Percentiles rank a stretch among this genome's conserved stretches.
phyloP scores from a whole-genome alignment of 2,113 vertebrate genomes.

The Potamarius usumacintae region DNA sequence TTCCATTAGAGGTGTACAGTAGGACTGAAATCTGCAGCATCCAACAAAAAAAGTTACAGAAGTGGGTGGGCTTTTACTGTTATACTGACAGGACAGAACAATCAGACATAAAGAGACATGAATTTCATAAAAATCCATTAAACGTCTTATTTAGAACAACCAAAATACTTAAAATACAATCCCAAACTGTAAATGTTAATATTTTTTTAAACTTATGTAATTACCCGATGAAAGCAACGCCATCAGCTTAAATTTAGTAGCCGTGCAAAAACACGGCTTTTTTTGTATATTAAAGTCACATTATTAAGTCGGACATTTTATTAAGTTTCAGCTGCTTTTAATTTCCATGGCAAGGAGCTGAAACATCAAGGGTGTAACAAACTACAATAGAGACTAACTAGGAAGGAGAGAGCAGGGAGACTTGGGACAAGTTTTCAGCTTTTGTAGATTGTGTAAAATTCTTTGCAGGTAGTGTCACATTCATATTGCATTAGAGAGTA shows the following conservation, averaged over 20 bases:
- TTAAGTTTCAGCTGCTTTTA: background rate
- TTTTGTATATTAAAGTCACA: background rate
- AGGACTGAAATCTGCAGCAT: background rate
- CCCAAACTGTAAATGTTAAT: background rate
- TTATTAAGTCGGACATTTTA: background rate
- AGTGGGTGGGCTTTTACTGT: background rate
- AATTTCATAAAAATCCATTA: background rate
- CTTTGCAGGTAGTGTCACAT: too few relatives aligned
- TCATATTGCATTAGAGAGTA: too few relatives aligned
- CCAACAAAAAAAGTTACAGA: background rate
- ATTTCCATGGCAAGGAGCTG: background rate
- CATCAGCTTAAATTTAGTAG: background rate
- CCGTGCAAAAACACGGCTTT: background rate
- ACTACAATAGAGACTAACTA: background rate
- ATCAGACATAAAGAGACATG: background rate
- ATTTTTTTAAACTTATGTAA: background rate
- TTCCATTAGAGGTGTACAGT: background rate
- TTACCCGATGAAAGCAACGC: background rate
- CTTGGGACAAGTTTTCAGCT: too few relatives aligned
- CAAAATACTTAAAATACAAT: background rate
- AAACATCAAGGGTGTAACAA: background rate
- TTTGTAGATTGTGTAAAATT: too few relatives aligned
- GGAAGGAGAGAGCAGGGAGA: too few relatives aligned
- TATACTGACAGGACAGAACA: background rate
- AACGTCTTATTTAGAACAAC: background rate